Evolutionary conservation across 2,113 vertebrate species (phyloP).

Genomic region (Rhizomys pruinosus): DNA sequence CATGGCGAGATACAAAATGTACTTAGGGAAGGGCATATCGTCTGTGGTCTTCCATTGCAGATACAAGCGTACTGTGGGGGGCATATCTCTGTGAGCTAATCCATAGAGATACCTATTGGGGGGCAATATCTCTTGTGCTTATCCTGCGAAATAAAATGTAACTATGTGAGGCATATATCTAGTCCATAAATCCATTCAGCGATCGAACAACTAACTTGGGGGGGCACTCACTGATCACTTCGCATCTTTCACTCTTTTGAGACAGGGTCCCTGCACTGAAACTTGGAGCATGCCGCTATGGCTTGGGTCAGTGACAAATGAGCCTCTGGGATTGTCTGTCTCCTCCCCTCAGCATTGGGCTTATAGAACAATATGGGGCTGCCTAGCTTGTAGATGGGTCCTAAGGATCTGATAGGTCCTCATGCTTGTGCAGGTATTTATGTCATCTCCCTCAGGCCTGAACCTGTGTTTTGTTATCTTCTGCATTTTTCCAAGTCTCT

Average conservation of each 20-base stretch:
- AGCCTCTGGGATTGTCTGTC: background rate
- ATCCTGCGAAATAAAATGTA: too few relatives aligned
- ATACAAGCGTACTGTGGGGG: too few relatives aligned
- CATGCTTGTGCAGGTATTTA: background rate
- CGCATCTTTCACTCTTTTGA: background rate
- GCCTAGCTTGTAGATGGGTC: background rate
- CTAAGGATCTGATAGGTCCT: background rate
- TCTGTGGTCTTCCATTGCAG: too few relatives aligned
- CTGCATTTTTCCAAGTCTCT: background rate
- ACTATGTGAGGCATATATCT: too few relatives aligned
- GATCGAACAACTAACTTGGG: too few relatives aligned
- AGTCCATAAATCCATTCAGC: too few relatives aligned
- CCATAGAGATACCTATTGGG: too few relatives aligned
- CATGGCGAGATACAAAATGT: too few relatives aligned
- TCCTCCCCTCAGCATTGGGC: background rate
- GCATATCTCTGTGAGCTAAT: too few relatives aligned
- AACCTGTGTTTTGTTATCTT: background rate
- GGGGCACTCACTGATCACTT: too few relatives aligned
- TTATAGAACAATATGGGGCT: background rate
- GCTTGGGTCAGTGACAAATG: background rate
- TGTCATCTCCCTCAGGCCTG: background rate
- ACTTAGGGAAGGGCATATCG: too few relatives aligned
- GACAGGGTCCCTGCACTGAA: background rate
- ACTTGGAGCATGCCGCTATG: background rate
- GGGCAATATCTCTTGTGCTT: too few relatives aligned